Evolutionary conservation across 2,888 invertebrate genomes (phyloP), one percentile per base, ranked within the genome.

Genomic region (Scaptomyza reducta): DNA sequence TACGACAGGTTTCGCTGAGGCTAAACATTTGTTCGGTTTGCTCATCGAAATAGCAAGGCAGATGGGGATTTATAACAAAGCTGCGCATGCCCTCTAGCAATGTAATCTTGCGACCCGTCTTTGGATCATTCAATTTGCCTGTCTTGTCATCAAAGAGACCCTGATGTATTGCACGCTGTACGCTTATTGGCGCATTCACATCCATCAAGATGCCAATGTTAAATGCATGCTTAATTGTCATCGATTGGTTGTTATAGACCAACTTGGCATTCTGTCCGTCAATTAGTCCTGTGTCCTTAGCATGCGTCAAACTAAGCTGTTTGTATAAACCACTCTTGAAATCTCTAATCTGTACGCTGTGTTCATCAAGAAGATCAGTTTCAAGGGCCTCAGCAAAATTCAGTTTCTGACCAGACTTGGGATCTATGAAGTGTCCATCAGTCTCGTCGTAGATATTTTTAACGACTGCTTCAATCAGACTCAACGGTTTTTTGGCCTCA

Each of bases 101-200:
- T 1, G 97, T 96, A 4, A 97, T 95, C 84, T 95, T 94, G 67
- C 95, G 94, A 46, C 95, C 95, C 3, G 95, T 96, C 63, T 94
- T 94, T 0, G 96, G 96, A 92, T 98, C 97, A 38, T 95, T 93
- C 53, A 98, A 94, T 92, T 96, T 96, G 11, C 97, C 96, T 0
- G 95, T 95, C 65, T 93, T 93, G 64, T 96, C 95, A 78, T 97
- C 96, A 88, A 97, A 97, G 0, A 97, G 92, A 2, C 97, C 97
- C 92, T 97, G 96, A 90, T 97, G 97, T 55, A 97, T 94, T 0
- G 96, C 96, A 86, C 96, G 93, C 89, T 97, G 97, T 33, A 97
- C 91, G 13, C 96, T 96, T 22, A 97, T 94, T 0, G 97, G 95
- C 10, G 95, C 96, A 90, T 96, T 95, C 74, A 95, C 95, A 88